Conservation (phyloP, 2,113 vertebrate genomes). For the Dromiciops gliroides region DNA sequence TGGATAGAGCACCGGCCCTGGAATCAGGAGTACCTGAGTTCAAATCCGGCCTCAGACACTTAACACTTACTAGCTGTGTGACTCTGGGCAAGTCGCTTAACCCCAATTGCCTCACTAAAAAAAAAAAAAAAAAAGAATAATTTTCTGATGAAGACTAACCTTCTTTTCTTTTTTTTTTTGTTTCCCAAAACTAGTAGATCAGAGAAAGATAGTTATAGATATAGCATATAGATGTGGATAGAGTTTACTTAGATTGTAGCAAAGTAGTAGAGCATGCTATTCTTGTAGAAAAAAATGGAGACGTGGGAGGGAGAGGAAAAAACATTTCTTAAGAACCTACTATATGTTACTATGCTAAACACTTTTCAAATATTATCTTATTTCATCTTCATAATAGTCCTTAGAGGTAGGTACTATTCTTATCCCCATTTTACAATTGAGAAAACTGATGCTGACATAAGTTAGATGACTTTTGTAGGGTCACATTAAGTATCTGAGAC, state of each 20-base stretch:
- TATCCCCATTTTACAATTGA: background rate
- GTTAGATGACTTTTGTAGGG: background rate
- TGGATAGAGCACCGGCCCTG: no score
- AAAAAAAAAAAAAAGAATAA: no score
- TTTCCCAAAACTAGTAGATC: background rate
- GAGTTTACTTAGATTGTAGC: background rate
- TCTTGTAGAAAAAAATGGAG: slow-evolving; percentile 7
- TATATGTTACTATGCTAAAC: background rate
- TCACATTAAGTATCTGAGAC: background rate
- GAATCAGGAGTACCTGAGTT: no score
- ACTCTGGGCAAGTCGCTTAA: no score
- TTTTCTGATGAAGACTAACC: background rate
- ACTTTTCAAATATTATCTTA: background rate
- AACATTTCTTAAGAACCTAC: background rate
- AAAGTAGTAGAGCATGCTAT: background rate
- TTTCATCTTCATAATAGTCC: background rate
- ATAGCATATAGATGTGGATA: no score
- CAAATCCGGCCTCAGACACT: no score
- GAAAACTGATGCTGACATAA: background rate
- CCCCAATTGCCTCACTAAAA: no score
- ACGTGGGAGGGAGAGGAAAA: background rate
- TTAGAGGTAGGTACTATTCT: background rate
- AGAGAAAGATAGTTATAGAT: background rate
- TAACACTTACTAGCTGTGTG: no score
- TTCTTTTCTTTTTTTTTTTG: background rate